These are phyloP conservation scores for Smittia aterrima DNA, from an alignment of 2,888 invertebrate genomes.

Conservation along the genomic window DNA sequence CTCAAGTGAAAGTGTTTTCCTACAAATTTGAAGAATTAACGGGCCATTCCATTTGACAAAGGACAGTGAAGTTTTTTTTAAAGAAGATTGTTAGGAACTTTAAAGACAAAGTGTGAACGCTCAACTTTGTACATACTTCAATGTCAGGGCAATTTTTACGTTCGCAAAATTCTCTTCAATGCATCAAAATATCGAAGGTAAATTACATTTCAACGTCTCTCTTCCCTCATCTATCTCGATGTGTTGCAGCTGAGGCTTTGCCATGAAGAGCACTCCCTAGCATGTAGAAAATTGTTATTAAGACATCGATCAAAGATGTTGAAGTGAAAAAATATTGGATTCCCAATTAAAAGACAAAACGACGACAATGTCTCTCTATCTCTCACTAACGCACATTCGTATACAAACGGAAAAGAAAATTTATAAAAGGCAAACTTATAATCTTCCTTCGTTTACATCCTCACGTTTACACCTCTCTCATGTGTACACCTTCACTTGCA, in stretches of 20 bases:
- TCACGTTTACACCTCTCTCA: not conserved
- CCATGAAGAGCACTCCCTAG: not conserved
- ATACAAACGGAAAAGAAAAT: not conserved
- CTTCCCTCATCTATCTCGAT: not conserved
- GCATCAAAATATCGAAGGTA: too few relatives aligned
- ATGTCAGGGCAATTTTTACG: too few relatives aligned
- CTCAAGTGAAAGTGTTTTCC: not conserved
- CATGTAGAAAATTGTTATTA: not conserved
- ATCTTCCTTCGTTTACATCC: not conserved
- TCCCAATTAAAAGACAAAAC: not conserved
- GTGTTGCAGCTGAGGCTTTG: constrained; percentile 1
- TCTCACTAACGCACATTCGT: constrained; percentile 9
- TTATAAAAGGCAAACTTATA: not conserved
- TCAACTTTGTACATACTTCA: too few relatives aligned
- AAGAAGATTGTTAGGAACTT: too few relatives aligned
- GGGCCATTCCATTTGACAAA: not conserved
- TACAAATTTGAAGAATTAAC: not conserved
- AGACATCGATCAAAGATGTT: not conserved
- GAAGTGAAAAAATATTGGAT: not conserved
- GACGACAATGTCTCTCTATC: not conserved
- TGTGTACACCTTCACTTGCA: not conserved
- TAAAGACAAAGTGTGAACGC: too few relatives aligned
- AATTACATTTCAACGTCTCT: not conserved
- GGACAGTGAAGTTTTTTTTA: not conserved
- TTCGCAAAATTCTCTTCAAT: too few relatives aligned